phyloP scores from a whole-genome alignment of 2,888 invertebrate species.

The Cantharis flavilabris region DNA sequence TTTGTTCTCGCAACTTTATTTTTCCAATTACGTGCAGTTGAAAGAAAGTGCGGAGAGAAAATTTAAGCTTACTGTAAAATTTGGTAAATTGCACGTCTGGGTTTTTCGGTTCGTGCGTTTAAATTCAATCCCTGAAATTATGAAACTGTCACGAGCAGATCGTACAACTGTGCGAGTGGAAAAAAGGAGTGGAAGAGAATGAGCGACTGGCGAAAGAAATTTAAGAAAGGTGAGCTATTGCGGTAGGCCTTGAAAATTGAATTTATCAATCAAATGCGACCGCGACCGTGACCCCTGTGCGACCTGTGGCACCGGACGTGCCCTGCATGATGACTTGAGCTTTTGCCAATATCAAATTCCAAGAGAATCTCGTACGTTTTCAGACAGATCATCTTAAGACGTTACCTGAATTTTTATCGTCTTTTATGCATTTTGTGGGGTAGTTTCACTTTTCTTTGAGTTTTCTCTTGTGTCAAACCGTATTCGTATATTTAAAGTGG shows the following conservation, averaged over 20 bases:
- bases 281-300: constrained; percentile 29
- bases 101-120: not conserved
- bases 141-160: not conserved
- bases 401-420: constrained; percentile 28
- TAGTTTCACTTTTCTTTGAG: constrained; percentile 9
- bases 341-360: constrained; percentile 30
- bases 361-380: constrained; percentile 27
- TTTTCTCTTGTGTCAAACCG: constrained; percentile 5
- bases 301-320: constrained; percentile 39
- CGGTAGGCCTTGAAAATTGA: constrained; percentile 40
- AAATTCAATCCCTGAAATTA: not conserved
- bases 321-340: constrained; percentile 30
- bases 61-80: not conserved
- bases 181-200: not conserved
- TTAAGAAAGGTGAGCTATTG: constrained; percentile 23
- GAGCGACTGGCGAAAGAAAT: not conserved
- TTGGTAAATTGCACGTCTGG: not conserved
- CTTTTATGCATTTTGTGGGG: not conserved
- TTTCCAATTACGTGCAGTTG: not conserved
- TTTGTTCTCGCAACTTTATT: not conserved
- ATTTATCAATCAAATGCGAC: constrained; percentile 40
- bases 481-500: constrained; percentile 7
- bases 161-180: not conserved
- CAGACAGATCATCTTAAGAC: constrained; percentile 28
- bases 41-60: not conserved